Conservation (phyloP, 2,888 invertebrate genomes). For the Drosophila borealis region DNA sequence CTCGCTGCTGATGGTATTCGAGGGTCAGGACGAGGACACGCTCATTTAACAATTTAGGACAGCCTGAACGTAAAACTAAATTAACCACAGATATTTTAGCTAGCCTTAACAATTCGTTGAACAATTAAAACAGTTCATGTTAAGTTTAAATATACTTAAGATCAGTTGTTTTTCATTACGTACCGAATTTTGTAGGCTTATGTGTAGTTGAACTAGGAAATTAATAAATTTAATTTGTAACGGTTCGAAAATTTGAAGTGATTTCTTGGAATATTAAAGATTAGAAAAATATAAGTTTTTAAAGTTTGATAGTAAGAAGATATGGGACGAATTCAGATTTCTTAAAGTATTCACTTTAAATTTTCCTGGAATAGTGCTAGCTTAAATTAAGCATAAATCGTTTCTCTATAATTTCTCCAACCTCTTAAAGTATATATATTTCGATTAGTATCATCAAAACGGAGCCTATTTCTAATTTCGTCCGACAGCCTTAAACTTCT, state of each 20-base stretch:
- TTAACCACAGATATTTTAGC: slow-evolving; percentile 20
- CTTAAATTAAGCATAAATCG: no score
- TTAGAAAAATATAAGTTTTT: no score
- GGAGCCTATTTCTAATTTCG: no score
- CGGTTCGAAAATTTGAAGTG: slow-evolving; percentile 28
- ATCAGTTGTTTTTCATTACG: slow-evolving; percentile 55
- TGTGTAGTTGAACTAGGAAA: slow-evolving; percentile 41
- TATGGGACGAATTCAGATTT: no score
- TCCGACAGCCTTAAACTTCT: no score
- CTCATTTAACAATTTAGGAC: slow-evolving; percentile 88
- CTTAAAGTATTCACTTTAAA: no score
- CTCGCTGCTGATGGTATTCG: slow-evolving; percentile 91
- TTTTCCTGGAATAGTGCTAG: no score
- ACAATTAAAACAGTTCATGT: slow-evolving; percentile 29
- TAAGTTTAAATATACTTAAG: slow-evolving; percentile 54
- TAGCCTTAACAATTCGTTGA: slow-evolving; percentile 30
- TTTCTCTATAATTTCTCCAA: no score
- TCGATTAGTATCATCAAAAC: no score
- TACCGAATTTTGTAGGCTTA: slow-evolving; percentile 61
- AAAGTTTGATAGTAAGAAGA: no score
- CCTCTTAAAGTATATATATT: no score
- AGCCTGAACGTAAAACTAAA: slow-evolving; percentile 25
- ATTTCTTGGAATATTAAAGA: no score
- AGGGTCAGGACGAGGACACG: slow-evolving; percentile 94
- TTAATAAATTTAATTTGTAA: slow-evolving; percentile 53